Conservation (phyloP, 2,888 invertebrate species). For the Parasteatoda lunata region DNA sequence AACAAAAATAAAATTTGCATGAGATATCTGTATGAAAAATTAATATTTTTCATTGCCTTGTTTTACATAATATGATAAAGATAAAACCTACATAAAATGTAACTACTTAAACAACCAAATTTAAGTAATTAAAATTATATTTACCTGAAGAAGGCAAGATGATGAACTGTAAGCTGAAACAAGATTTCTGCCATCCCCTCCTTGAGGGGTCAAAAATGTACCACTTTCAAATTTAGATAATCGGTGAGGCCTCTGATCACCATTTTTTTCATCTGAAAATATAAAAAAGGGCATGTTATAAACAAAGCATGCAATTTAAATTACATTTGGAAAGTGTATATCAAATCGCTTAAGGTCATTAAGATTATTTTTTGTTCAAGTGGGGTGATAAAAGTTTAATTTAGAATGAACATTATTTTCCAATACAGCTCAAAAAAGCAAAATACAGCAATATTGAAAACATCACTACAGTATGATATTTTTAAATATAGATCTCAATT, state of each 20-base stretch:
- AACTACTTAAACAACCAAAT: constrained; percentile 22
- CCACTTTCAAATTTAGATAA: constrained; percentile 75
- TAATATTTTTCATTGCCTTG: background rate
- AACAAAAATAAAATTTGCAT: background rate
- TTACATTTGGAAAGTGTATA: too few relatives aligned
- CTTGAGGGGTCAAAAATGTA: constrained; percentile 78
- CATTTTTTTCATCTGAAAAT: constrained; percentile 58
- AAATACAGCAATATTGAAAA: too few relatives aligned
- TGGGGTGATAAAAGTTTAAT: too few relatives aligned
- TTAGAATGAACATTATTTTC: too few relatives aligned
- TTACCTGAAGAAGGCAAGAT: constrained; percentile 78
- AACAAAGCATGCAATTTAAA: too few relatives aligned
- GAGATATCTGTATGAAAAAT: background rate
- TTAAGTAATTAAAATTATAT: constrained; percentile 63
- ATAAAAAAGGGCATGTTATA: too few relatives aligned
- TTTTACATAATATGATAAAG: background rate
- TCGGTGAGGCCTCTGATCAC: constrained; percentile 71
- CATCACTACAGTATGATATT: too few relatives aligned
- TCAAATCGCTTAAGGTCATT: too few relatives aligned
- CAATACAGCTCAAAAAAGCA: too few relatives aligned
- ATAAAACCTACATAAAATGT: background rate
- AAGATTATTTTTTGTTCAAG: too few relatives aligned
- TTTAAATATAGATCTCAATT: too few relatives aligned
- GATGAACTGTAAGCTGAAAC: constrained; percentile 79
- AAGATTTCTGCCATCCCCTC: constrained; percentile 78